These are phyloP conservation scores for Epiperipatus broadwayi DNA, from an alignment of 2,888 invertebrate species.

Conservation along the genomic window DNA sequence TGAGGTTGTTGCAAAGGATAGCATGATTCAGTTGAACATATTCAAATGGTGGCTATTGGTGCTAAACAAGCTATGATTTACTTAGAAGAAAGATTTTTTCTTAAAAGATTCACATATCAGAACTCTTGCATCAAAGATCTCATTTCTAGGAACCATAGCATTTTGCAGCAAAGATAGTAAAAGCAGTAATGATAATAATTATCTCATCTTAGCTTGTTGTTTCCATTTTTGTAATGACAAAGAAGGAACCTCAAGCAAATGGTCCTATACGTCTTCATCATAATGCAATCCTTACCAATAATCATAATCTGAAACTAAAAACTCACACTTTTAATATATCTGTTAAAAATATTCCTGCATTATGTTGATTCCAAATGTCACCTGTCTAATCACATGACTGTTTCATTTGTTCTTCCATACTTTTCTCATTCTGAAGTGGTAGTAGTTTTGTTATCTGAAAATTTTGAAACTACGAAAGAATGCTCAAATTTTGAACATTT, in stretches of 20 bases:
- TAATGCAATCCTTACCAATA: slow-evolving; percentile 82
- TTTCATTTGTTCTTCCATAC: too few species aligned
- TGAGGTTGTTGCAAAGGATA: slow-evolving; percentile 32
- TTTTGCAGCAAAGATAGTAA: slow-evolving; percentile 38
- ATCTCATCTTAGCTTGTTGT: slow-evolving; percentile 30
- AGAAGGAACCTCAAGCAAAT: too few species aligned
- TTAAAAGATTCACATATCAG: slow-evolving; percentile 42
- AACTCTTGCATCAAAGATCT: slow-evolving; percentile 70
- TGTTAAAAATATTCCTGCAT: slow-evolving; percentile 66
- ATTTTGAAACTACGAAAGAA: too few species aligned
- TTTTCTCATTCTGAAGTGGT: too few species aligned
- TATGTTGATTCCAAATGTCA: slow-evolving; percentile 54
- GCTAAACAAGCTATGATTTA: slow-evolving; percentile 52
- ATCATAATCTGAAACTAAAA: slow-evolving; percentile 83
- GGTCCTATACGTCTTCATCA: slow-evolving; percentile 39
- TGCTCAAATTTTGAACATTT: too few species aligned
- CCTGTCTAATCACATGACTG: too few species aligned
- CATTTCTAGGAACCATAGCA: slow-evolving; percentile 54
- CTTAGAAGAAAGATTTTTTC: slow-evolving; percentile 37
- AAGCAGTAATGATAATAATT: slow-evolving; percentile 29
- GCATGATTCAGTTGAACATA: slow-evolving; percentile 37
- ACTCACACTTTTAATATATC: slow-evolving; percentile 78
- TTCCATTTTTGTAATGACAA: too few species aligned
- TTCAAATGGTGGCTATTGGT: slow-evolving; percentile 47
- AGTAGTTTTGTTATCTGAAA: too few species aligned